phyloP scores from a whole-genome alignment of 2,888 invertebrate species.

The Hydrotaea cyrtoneurina region DNA sequence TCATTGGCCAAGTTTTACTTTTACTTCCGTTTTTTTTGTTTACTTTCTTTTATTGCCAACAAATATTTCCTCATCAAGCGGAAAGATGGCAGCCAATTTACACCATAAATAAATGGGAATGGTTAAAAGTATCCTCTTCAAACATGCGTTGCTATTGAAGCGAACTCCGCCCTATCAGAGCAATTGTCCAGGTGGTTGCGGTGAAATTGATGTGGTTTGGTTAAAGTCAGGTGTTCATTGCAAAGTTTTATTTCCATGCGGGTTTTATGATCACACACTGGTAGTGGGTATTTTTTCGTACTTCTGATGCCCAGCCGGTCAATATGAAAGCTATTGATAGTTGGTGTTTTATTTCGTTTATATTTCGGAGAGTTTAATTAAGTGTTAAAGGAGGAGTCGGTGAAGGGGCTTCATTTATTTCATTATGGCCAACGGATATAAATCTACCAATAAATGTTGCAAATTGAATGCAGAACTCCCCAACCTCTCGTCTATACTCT shows the following conservation, averaged over 20 bases:
- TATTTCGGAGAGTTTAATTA: neutral
- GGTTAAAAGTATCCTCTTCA: neutral
- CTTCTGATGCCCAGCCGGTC: neutral
- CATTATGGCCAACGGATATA: neutral
- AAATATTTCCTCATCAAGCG: neutral
- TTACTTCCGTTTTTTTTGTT: neutral
- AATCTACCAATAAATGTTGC: no score
- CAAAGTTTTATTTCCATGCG: neutral
- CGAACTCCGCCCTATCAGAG: neutral
- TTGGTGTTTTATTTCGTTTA: neutral
- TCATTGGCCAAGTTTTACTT: neutral
- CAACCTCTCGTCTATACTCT: neutral
- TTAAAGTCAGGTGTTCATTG: neutral
- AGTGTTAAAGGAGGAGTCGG: neutral
- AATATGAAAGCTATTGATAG: neutral
- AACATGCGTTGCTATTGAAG: neutral
- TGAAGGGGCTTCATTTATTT: neutral
- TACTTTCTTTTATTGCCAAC: neutral
- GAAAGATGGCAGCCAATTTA: neutral
- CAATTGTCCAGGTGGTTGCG: neutral
- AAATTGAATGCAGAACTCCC: neutral
- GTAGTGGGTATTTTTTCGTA: no score
- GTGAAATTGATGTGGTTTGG: neutral
- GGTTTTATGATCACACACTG: neutral
- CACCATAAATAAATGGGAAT: neutral